These are phyloP conservation scores for Caenorhabditis imperialis DNA, from an alignment of 2,888 invertebrate genomes.

Conservation along the genomic window DNA sequence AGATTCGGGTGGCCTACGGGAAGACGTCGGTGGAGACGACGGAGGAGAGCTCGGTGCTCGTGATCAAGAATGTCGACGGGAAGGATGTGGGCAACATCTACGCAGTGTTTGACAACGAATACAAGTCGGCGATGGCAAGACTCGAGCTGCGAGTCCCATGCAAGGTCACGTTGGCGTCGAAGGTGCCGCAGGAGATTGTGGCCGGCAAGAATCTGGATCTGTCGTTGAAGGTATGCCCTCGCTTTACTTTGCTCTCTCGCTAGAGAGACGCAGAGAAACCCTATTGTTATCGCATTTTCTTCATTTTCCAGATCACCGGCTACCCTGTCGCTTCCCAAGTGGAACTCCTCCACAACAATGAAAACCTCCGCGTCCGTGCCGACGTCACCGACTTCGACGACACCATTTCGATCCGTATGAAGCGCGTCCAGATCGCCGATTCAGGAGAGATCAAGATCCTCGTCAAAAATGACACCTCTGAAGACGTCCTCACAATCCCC, in stretches of 20 bases:
- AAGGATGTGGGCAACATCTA: conserved; percentile 69
- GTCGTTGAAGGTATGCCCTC: conserved; percentile 10
- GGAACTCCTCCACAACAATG: conserved; percentile 79
- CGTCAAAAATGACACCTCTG: conserved; percentile 54
- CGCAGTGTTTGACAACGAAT: conserved; percentile 52
- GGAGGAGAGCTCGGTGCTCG: conserved; percentile 35
- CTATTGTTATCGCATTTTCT: neutral
- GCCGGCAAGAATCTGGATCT: conserved; percentile 69
- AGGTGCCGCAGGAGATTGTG: conserved; percentile 3
- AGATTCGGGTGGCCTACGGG: conserved; percentile 48
- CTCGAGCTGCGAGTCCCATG: conserved; percentile 55
- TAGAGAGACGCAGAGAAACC: no score
- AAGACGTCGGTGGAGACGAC: conserved; percentile 51
- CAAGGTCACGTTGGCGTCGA: conserved; percentile 40
- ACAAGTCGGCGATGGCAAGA: conserved; percentile 36
- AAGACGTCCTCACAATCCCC: conserved; percentile 46
- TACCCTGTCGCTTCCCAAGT: conserved; percentile 67
- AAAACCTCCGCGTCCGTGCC: conserved; percentile 37
- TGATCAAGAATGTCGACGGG: conserved; percentile 69
- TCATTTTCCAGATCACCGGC: conserved; percentile 33
- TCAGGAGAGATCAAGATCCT: conserved; percentile 85
- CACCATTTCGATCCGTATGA: conserved; percentile 81
- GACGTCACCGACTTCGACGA: conserved; percentile 78
- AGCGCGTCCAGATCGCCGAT: conserved; percentile 82
- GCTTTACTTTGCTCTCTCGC: neutral